Base-by-base conservation (phyloP, 1,140 invertebrate genomes). In the Wiebesia pumilae region DNA sequence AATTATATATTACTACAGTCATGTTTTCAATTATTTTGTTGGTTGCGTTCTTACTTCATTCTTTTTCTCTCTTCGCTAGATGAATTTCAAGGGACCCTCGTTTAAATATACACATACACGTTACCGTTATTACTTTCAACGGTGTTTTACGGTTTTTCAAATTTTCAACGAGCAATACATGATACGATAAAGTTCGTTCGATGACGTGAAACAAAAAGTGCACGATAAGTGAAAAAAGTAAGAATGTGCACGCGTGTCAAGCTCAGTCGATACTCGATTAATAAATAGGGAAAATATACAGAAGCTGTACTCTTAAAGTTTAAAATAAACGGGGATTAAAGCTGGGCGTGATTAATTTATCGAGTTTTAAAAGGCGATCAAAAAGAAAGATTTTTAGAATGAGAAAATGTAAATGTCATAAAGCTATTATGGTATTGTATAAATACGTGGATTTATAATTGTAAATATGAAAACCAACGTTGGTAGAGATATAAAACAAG, bases 361-460 rank as follows among this genome's bases (percentile, higher is more conserved):
- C 54, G 35, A 75, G 27, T 35, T 54, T 83, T 54, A 51, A 35
- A 35, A 51, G 38, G 24, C n/a, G 21, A 62, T 77, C 71, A 30
- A 69, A 69, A 69, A 71, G 65, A 51, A 58, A 30, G 62, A 54
- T 62, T 84, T 51, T 27, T 65, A 47, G 30, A 24, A 24, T 21
- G 54, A 73, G 47, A 65, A 71, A 67, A 67, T 86, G 51, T 89
- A 88, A 91, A 90, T 85, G 88, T 91, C 90, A 87, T 84, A 89
- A 91, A 92, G 89, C 82, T 92, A 91, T 90, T 90, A 91, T 24
- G 84, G 71, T 88, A 89, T 90, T 93, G 92, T 93, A 93, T 91
- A 91, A 81, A 93, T 91, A 92, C 47, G 84, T 89, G 89, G 88
- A 85, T 92, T 93, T 91, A 89, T 92, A 92, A 92, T 88, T 93